Evolutionary conservation across 2,888 invertebrate genomes (phyloP).

Genomic region (Melanophora roralis): DNA sequence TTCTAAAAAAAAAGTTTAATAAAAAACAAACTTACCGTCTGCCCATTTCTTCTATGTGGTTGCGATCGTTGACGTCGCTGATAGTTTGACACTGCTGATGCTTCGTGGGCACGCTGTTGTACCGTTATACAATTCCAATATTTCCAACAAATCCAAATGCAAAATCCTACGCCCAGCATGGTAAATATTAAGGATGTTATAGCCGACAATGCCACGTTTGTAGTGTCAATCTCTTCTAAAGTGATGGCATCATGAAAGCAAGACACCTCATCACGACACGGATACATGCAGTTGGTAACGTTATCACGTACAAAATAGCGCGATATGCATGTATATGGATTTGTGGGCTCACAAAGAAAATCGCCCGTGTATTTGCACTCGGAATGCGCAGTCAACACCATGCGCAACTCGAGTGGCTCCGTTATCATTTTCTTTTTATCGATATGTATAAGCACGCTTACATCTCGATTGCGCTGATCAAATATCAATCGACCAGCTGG

Average conservation of each 20-base stretch:
- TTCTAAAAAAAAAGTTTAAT: too few relatives aligned
- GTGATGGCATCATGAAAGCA: constrained; percentile 72
- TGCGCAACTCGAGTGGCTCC: constrained; percentile 72
- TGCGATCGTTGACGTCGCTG: constrained; percentile 58
- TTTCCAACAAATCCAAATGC: constrained; percentile 76
- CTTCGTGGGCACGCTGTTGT: constrained; percentile 74
- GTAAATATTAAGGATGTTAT: constrained; percentile 75
- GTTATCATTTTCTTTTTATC: constrained; percentile 68
- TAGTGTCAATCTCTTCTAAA: constrained; percentile 70
- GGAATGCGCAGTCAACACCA: constrained; percentile 74
- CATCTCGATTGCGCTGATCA: constrained; percentile 72
- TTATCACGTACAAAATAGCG: constrained; percentile 74
- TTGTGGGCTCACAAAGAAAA: constrained; percentile 71
- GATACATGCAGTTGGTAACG: constrained; percentile 74
- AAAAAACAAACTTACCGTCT: constrained; percentile 56
- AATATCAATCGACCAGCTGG: constrained; percentile 71
- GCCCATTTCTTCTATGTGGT: constrained; percentile 58
- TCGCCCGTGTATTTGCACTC: constrained; percentile 71
- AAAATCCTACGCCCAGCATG: constrained; percentile 75
- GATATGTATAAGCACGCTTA: constrained; percentile 70
- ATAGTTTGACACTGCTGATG: constrained; percentile 69
- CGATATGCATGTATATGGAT: constrained; percentile 73
- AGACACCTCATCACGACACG: constrained; percentile 74
- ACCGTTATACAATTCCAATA: constrained; percentile 76
- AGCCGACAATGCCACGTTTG: constrained; percentile 75